Conservation (phyloP, 2,113 vertebrate species). For the Pelodiscus sinensis region DNA sequence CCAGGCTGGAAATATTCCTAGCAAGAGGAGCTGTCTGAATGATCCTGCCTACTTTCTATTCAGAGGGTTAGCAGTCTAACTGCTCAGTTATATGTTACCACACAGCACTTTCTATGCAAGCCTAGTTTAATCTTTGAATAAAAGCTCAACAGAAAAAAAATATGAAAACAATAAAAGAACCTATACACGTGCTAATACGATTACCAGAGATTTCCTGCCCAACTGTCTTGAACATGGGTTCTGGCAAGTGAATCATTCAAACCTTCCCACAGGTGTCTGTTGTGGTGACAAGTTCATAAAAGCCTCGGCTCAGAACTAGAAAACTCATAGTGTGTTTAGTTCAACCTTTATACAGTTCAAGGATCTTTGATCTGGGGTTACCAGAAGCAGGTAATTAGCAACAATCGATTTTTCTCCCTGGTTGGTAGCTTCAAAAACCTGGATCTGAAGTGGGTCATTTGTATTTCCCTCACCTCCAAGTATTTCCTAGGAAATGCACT, state of each 20-base stretch:
- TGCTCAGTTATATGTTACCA: not conserved
- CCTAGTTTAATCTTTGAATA: not conserved
- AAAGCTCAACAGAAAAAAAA: not conserved
- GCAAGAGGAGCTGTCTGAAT: not conserved
- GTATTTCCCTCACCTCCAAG: not conserved
- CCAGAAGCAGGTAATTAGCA: not conserved
- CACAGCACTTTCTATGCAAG: not conserved
- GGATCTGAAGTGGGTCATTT: not conserved
- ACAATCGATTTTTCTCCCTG: not conserved
- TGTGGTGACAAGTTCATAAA: not conserved
- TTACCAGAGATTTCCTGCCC: not conserved
- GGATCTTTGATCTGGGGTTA: not conserved
- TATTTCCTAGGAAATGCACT: not conserved
- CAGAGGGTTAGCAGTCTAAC: not conserved
- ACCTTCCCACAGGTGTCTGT: not conserved
- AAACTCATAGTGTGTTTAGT: not conserved
- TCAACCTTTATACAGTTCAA: not conserved
- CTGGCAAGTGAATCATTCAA: not conserved
- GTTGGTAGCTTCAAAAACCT: not conserved
- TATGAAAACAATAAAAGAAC: not conserved
- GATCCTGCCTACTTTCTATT: not conserved
- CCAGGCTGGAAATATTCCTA: not conserved
- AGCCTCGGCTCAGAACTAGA: not conserved
- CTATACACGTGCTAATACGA: not conserved
- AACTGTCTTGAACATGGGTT: not conserved